Percentiles rank a stretch among this genome's conserved stretches.
Evolutionary conservation across 2,888 invertebrate genomes (phyloP).

Genomic region (Drosophila neotestacea): DNA sequence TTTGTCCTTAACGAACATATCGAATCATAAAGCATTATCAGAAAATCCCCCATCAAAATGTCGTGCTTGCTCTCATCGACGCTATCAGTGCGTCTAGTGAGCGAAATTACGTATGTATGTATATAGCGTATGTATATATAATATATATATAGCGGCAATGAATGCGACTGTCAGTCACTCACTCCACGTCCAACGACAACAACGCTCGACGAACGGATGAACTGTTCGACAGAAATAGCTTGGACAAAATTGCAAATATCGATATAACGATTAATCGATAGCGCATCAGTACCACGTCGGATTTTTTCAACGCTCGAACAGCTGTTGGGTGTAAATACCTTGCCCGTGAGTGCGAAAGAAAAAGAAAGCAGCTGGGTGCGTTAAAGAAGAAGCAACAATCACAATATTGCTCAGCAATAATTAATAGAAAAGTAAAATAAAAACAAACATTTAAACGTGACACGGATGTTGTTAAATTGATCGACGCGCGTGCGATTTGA

Average conservation of each 20-base stretch:
- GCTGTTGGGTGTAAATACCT: constrained; percentile 57
- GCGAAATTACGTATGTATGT: neutral
- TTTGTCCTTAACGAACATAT: constrained; percentile 35
- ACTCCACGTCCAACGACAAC: constrained; percentile 40
- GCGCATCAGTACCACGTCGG: constrained; percentile 23
- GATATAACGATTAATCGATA: constrained; percentile 47
- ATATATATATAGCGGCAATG: constrained; percentile 36
- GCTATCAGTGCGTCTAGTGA: constrained; percentile 42
- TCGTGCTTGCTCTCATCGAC: constrained; percentile 21
- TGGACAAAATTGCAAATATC: constrained; percentile 23
- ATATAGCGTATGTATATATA: no score
- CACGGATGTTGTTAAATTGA: constrained; percentile 42
- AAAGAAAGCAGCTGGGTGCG: constrained; percentile 64
- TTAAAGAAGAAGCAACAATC: constrained; percentile 43
- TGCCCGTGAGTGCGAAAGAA: constrained; percentile 53
- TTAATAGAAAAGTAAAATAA: constrained; percentile 51
- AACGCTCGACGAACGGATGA: constrained; percentile 25
- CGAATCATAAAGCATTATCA: constrained; percentile 46
- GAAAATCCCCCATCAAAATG: constrained; percentile 48
- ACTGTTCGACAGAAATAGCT: constrained; percentile 29
- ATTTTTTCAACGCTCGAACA: constrained; percentile 39
- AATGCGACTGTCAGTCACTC: constrained; percentile 47
- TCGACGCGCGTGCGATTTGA: constrained; percentile 45
- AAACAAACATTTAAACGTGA: constrained; percentile 45
- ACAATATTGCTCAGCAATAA: constrained; percentile 59